Conservation (phyloP, 2,797 vertebrate species). For the Hapalemur alaotrensis region DNA sequence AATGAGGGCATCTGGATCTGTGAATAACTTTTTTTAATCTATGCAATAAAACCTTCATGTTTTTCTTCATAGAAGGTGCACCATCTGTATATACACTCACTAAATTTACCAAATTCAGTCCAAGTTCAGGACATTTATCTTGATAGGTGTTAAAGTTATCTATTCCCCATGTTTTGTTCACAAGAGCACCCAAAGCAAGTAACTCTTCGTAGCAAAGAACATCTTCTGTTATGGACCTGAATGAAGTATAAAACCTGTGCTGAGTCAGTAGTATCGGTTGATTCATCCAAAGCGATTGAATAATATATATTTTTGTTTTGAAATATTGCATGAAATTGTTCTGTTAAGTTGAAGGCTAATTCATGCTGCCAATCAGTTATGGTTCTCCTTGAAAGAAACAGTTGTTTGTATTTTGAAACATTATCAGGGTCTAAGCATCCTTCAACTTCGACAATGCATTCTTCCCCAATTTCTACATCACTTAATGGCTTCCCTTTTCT, state of each 20-base stretch:
- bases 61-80: neutral
- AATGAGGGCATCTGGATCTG: no score
- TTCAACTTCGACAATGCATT: neutral
- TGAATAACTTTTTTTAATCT: no score
- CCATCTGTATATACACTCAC: neutral
- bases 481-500: neutral
- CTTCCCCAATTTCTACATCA: neutral
- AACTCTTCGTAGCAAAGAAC: neutral
- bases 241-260: neutral
- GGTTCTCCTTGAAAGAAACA: no score
- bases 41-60: no score
- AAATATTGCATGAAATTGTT: neutral
- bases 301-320: neutral
- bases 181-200: neutral
- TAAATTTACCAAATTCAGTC: neutral
- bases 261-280: neutral
- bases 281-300: neutral
- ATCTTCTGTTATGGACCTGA: neutral
- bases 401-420: no score
- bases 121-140: neutral
- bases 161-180: neutral
- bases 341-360: neutral
- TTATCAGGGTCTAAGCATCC: neutral
- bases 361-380: neutral
- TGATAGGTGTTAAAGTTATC: neutral